Conservation (phyloP, 2,797 vertebrate species). For the Lepilemur ruficaudatus region DNA sequence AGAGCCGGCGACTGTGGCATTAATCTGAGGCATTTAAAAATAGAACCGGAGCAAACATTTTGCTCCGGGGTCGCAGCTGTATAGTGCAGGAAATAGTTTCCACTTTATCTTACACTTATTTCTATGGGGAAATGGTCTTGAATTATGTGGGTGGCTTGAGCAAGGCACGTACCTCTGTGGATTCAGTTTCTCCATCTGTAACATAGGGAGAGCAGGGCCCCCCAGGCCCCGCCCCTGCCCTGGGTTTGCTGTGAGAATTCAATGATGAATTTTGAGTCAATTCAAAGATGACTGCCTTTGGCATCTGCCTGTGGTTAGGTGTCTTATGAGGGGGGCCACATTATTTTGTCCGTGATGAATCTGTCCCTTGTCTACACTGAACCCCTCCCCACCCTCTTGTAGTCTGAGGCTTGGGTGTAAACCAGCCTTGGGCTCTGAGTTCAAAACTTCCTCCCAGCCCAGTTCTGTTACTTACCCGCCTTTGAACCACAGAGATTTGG, state of each 20-base stretch:
- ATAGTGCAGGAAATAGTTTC: neutral
- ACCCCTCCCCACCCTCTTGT: neutral
- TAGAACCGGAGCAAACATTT: neutral
- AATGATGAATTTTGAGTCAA: neutral
- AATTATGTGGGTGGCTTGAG: neutral
- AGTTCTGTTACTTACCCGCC: slow-evolving; percentile 89
- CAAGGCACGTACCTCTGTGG: neutral
- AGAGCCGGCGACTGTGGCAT: neutral
- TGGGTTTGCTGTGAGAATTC: neutral
- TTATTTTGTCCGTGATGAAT: neutral
- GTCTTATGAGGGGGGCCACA: neutral
- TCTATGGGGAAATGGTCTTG: neutral
- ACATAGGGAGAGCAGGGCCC: neutral
- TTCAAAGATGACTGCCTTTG: neutral
- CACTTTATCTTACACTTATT: neutral
- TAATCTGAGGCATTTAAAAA: neutral
- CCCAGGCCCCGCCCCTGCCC: no score
- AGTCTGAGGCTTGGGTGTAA: neutral
- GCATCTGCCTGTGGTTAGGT: neutral
- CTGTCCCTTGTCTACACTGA: neutral
- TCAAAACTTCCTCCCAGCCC: neutral
- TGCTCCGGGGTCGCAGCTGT: neutral
- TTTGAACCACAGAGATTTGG: slow-evolving; percentile 94
- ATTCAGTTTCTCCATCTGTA: neutral
- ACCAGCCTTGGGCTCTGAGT: neutral